These are phyloP conservation scores for Ganaspis brasiliensis DNA, from an alignment of 2,888 invertebrate genomes.

Conservation along the genomic window DNA sequence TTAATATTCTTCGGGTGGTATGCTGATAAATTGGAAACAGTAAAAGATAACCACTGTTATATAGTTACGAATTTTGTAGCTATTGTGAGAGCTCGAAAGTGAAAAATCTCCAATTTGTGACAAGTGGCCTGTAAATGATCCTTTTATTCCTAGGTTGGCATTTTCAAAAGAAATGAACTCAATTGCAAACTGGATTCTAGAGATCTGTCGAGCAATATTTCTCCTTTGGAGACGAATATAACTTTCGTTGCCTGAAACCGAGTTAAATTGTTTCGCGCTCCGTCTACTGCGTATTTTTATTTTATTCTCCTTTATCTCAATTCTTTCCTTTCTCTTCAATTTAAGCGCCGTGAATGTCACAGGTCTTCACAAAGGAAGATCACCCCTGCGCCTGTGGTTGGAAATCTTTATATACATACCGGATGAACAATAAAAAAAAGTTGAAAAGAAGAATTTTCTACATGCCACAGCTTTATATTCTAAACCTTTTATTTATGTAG, in stretches of 20 bases:
- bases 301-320: background rate
- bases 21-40: too few relatives aligned
- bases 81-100: background rate
- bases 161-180: slow-evolving; percentile 20
- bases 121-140: slow-evolving; percentile 5
- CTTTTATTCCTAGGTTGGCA: slow-evolving; percentile 25
- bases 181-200: slow-evolving; percentile 28
- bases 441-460: slow-evolving; percentile 30
- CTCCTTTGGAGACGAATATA: slow-evolving; percentile 5
- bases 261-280: slow-evolving; percentile 43
- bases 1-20: too few relatives aligned
- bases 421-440: slow-evolving; percentile 30
- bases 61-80: background rate
- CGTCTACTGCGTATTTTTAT: slow-evolving; percentile 21
- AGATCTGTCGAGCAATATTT: slow-evolving; percentile 31
- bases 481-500: too few relatives aligned
- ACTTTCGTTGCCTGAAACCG: slow-evolving; percentile 18
- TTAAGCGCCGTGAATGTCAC: background rate
- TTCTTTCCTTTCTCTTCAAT: slow-evolving; percentile 1
- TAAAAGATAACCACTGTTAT: too few relatives aligned
- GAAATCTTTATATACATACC: slow-evolving; percentile 33
- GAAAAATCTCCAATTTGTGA: slow-evolving; percentile 29
- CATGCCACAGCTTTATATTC: too few relatives aligned
- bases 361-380: slow-evolving; percentile 8
- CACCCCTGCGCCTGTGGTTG: slow-evolving; percentile 16